Evolutionary conservation across 1,140 invertebrate species (phyloP), one percentile per base, ranked within the genome.

Genomic region (Meloidogyne hapla): DNA sequence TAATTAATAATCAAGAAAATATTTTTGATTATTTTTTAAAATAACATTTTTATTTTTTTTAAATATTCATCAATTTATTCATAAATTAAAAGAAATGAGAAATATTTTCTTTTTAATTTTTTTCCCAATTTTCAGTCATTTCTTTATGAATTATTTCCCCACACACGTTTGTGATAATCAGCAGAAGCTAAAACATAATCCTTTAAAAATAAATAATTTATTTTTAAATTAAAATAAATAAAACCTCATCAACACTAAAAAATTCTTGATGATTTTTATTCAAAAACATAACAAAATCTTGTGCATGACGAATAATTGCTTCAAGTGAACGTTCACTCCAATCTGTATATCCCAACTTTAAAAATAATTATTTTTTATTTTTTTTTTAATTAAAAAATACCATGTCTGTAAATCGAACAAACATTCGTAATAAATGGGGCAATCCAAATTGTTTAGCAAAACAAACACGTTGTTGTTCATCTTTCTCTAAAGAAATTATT

Each of bases 361-460:
- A 26, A 63, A 25, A 6, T 3, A 63, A 63, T 63, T 21, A 6
- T 21, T 21, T 63, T 63, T 63, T 21, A 63, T 63, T 5, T 21
- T 63, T 63, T 63, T 21, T 25, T 25, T 23, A 38, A 18, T 38
- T n/a, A 67, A 25, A 67, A 67, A 67, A 66, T 15, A 73, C 71
- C 69, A 79, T 78, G 28, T 78, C 77, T 18, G 66, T 80, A 33
- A 80, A 80, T 38, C 77, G 77, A 71, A 72, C 69, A 64, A 78
- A 78, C 56, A 78, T 69, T n/a, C 77, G 65, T 21, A 78, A 40
- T 38, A 78, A 65, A 62, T 78, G 77, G n/a, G 70, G 56, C 21
- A 78, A 62, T 28, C 77, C 77, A 45, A 79, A 78, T 25, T 80
- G 77, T 21, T 80, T 78, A 13, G 77, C 80, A 48, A 69, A 42